Conservation (phyloP, 2,888 invertebrate genomes). For the Scaptodrosophila latifasciaeformis region DNA sequence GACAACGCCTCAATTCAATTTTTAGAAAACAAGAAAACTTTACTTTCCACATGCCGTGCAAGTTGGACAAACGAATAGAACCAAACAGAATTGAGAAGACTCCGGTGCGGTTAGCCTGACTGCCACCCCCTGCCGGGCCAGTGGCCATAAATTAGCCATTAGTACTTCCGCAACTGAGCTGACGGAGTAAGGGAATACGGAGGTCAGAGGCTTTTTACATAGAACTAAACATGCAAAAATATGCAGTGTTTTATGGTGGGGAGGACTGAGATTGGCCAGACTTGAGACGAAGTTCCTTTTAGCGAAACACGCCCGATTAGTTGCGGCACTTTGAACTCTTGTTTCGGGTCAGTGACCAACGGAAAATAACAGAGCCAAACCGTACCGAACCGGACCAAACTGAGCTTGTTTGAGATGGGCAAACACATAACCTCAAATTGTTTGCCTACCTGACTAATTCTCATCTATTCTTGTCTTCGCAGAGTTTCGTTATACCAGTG, state of each 20-base stretch:
- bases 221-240: conserved; percentile 54
- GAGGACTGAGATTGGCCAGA: conserved; percentile 4
- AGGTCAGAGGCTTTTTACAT: conserved; percentile 13
- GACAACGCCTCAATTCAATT: conserved; percentile 65
- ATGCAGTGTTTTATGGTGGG: conserved; percentile 40
- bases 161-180: conserved; percentile 51
- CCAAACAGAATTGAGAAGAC: conserved; percentile 6
- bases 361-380: too few relatives aligned
- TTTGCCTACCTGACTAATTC: conserved; percentile 7
- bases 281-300: not conserved
- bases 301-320: not conserved
- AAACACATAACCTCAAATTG: not conserved
- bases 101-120: conserved; percentile 39
- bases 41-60: conserved; percentile 33
- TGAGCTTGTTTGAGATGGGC: conserved; percentile 13
- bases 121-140: conserved; percentile 31
- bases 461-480: conserved; percentile 19
- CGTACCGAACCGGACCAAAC: too few relatives aligned
- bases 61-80: conserved; percentile 13
- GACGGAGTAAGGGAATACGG: not conserved
- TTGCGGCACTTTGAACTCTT: conserved; percentile 58
- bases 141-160: conserved; percentile 71
- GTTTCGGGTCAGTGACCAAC: conserved; percentile 61
- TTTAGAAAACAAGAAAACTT: conserved; percentile 59
- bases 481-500: conserved; percentile 75